These are phyloP conservation scores for Otis tarda DNA, from an alignment of 2,113 vertebrate genomes.

Conservation along the genomic window DNA sequence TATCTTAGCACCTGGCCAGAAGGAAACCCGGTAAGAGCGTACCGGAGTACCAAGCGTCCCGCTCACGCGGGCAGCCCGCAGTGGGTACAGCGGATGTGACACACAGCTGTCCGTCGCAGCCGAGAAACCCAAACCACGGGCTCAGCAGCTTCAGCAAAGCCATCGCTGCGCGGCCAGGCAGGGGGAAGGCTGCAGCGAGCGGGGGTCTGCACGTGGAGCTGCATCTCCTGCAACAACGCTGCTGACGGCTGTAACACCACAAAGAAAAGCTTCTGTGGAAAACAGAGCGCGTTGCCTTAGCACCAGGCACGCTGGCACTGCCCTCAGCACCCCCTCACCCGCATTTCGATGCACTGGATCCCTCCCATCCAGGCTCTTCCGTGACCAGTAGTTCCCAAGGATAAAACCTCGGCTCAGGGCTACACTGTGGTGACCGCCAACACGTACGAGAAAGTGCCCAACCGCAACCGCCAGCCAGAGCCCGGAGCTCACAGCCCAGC, in stretches of 20 bases:
- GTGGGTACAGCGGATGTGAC: no score
- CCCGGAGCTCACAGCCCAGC: not conserved
- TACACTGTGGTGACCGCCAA: not conserved
- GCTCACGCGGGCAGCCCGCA: no score
- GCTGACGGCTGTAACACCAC: no score
- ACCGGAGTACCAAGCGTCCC: no score
- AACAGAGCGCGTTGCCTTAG: not conserved
- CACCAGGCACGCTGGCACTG: fast-evolving
- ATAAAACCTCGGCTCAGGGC: not conserved
- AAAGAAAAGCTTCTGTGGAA: not conserved
- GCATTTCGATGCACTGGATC: no score
- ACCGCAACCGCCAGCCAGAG: not conserved
- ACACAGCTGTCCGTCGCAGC: no score
- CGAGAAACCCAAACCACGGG: no score
- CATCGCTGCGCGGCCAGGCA: not conserved
- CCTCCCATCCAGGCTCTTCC: not conserved
- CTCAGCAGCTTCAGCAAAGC: no score
- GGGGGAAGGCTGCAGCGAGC: not conserved
- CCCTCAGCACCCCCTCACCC: no score
- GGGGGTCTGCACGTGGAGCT: fast-evolving
- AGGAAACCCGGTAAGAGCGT: no score
- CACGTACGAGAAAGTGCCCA: fast-evolving
- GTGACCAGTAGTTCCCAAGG: no score
- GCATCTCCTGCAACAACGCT: fast-evolving
- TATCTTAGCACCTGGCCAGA: no score